Percentiles rank a stretch among this genome's conserved stretches.
These are phyloP conservation scores for Byasa hedistus DNA, from an alignment of 2,888 invertebrate genomes.

Conservation along the genomic window DNA sequence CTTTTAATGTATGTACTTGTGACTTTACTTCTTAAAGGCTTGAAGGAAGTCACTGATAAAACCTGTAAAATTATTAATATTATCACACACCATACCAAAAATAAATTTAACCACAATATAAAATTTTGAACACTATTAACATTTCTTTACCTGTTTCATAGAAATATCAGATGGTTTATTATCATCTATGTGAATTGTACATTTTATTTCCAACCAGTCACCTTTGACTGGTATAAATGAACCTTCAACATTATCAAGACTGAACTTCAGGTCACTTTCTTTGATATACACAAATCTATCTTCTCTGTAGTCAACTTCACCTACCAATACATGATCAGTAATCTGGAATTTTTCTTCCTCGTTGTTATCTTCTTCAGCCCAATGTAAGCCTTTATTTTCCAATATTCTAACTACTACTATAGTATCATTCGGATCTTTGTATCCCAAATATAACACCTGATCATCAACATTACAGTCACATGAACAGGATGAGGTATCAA, in stretches of 20 bases:
- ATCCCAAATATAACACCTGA: slow-evolving; percentile 79
- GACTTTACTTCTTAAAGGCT: slow-evolving; percentile 80
- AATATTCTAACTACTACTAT: slow-evolving; percentile 80
- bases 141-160: slow-evolving; percentile 55
- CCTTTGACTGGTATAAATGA: slow-evolving; percentile 85
- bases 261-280: slow-evolving; percentile 78
- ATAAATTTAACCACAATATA: background rate
- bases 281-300: slow-evolving; percentile 70
- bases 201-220: slow-evolving; percentile 84
- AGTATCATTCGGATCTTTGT: slow-evolving; percentile 63
- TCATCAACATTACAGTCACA: slow-evolving; percentile 71
- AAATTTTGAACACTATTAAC: background rate
- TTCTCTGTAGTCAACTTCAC: slow-evolving; percentile 54
- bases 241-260: slow-evolving; percentile 81
- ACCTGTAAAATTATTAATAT: slow-evolving; percentile 68
- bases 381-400: slow-evolving; percentile 71
- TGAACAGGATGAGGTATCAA: slow-evolving; percentile 61
- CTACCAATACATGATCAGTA: slow-evolving; percentile 61
- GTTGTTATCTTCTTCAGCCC: slow-evolving; percentile 65
- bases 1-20: slow-evolving; percentile 72
- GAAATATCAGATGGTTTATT: slow-evolving; percentile 68
- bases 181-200: slow-evolving; percentile 82
- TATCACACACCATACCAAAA: background rate
- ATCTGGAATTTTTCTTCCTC: slow-evolving; percentile 53
- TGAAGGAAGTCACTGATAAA: slow-evolving; percentile 80